These are phyloP conservation scores for Agrochola macilenta DNA, from an alignment of 2,888 invertebrate genomes.

Conservation along the genomic window DNA sequence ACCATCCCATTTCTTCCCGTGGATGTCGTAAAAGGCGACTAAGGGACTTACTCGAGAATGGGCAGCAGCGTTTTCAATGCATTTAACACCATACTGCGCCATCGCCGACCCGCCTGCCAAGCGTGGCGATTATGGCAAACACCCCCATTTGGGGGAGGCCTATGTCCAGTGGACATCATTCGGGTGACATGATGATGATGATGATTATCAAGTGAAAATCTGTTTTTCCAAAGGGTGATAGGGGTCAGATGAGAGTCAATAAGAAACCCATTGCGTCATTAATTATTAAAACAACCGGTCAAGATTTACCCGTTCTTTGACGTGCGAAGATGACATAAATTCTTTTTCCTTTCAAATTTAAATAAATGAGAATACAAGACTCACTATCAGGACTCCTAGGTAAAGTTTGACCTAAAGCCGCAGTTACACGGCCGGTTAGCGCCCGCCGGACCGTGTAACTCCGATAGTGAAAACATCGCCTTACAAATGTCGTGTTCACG, in stretches of 20 bases:
- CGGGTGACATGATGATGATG: too few species aligned
- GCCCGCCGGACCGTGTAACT: conserved; percentile 77
- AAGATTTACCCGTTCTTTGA: conserved; percentile 21
- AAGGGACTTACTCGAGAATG: too few species aligned
- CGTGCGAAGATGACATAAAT: neutral
- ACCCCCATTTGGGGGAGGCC: too few species aligned
- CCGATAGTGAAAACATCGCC: conserved; percentile 84
- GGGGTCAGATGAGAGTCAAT: conserved; percentile 28
- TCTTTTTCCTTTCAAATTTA: conserved; percentile 15
- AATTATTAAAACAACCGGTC: conserved; percentile 5
- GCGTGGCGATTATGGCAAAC: too few species aligned
- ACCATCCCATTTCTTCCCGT: too few species aligned
- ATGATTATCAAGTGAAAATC: conserved; percentile 22
- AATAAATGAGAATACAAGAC: conserved; percentile 37
- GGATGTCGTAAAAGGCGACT: too few species aligned
- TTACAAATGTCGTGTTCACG: conserved; percentile 68
- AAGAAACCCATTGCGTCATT: conserved; percentile 13
- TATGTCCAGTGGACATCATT: too few species aligned
- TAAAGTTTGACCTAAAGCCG: conserved; percentile 72
- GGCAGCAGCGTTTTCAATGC: too few species aligned
- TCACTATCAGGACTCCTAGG: conserved; percentile 60
- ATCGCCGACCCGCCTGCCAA: too few species aligned
- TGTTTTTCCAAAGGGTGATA: conserved; percentile 29
- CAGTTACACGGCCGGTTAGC: conserved; percentile 82
- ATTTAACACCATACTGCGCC: too few species aligned